These are phyloP conservation scores for Galerucella pusilla DNA, from an alignment of 2,888 invertebrate genomes.

Conservation along the genomic window DNA sequence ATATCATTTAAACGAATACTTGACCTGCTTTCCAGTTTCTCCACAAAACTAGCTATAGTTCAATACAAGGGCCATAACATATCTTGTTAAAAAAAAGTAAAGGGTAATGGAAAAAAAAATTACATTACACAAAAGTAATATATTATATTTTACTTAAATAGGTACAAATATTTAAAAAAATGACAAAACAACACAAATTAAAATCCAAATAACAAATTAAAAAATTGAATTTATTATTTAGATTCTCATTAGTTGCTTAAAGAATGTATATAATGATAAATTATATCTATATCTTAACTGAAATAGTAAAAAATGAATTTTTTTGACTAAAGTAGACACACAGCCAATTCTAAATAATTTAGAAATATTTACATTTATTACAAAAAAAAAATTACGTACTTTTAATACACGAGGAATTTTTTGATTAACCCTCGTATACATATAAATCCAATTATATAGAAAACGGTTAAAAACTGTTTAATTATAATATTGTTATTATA, in stretches of 20 bases:
- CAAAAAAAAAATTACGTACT: slow-evolving; percentile 28
- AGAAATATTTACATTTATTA: slow-evolving; percentile 45
- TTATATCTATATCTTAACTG: slow-evolving; percentile 4
- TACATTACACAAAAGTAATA: neutral
- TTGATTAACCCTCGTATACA: slow-evolving; percentile 17
- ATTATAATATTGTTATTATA: neutral
- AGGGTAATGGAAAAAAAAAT: neutral
- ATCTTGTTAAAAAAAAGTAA: too few species aligned
- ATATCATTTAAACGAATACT: too few species aligned
- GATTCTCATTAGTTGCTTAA: neutral
- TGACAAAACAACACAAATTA: neutral
- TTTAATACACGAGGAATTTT: neutral
- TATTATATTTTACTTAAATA: slow-evolving; percentile 2
- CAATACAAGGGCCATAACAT: too few species aligned
- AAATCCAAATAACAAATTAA: neutral
- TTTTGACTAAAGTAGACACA: slow-evolving; percentile 60
- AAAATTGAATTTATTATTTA: neutral
- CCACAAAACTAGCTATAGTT: too few species aligned
- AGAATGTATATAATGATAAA: neutral
- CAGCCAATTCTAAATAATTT: slow-evolving; percentile 55
- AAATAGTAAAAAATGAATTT: slow-evolving; percentile 3
- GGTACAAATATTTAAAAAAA: neutral
- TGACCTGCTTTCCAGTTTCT: too few species aligned
- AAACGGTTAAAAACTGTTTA: slow-evolving; percentile 7
- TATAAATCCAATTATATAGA: slow-evolving; percentile 19